Evolutionary conservation across 2,113 vertebrate species (phyloP).

Genomic region (Lycocorax pyrrhopterus): DNA sequence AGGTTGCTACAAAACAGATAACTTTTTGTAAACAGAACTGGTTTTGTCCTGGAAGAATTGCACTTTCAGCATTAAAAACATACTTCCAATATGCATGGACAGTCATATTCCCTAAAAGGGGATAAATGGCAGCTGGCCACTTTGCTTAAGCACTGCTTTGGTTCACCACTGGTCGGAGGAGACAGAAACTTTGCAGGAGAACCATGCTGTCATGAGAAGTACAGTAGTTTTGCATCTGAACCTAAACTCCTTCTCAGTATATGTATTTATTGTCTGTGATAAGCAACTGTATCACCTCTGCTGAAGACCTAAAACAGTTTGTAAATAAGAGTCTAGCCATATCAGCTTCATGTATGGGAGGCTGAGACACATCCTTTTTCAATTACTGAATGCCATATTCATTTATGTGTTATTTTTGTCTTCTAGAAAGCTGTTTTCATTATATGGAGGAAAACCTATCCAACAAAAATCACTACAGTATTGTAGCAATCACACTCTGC

Average conservation of each 20-base stretch:
- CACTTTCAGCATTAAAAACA: neutral
- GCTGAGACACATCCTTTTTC: neutral
- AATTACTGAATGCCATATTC: neutral
- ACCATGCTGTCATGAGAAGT: neutral
- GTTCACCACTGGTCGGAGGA: neutral
- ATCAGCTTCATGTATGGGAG: neutral
- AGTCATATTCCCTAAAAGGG: neutral
- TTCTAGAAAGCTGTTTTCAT: neutral
- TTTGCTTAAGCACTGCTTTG: neutral
- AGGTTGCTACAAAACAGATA: neutral
- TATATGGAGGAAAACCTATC: neutral
- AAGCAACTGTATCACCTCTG: neutral
- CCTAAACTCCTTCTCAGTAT: neutral
- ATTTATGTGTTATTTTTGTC: neutral
- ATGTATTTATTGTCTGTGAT: neutral
- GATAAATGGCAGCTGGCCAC: neutral
- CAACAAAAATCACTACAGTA: neutral
- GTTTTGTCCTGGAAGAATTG: neutral
- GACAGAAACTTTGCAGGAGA: neutral
- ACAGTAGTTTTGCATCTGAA: neutral
- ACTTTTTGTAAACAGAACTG: neutral
- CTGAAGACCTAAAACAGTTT: neutral
- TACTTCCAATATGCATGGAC: rapidly evolving
- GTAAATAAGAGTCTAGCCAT: neutral
- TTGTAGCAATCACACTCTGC: neutral